Base-by-base conservation (phyloP, 1,140 invertebrate genomes). In the fruit fly (Drosophila melanogaster) region DNA sequence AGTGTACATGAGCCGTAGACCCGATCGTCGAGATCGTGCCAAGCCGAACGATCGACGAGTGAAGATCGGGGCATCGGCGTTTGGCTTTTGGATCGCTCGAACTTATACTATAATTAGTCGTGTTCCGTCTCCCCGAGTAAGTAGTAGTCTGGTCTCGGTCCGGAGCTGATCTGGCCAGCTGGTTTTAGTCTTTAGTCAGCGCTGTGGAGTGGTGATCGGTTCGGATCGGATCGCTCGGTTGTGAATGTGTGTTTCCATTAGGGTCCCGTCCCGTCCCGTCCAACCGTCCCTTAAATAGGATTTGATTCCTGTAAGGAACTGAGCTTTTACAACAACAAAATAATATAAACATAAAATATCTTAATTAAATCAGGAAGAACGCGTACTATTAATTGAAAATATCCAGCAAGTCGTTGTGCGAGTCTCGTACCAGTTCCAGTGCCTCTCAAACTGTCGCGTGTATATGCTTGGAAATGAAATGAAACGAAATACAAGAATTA, bases 81-180 rank as follows among this genome's bases (percentile, higher is more conserved):
- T 69, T 71, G 78, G 73, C 72, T 90, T 90, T 85, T 73, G 74
- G 83, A 71, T 87, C 76, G 61, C 71, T 90, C 78, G 79, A 91
- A 87, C 75, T 91, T 91, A 90, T 91, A 91, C 77, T 91, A 91
- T 91, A 91, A 90, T 91, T 91, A 92, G 90, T 92, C 81, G 87
- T 86, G 76, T 91, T 89, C 76, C 85, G 90, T 90, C 90, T 90
- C 83, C 87, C 81, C 79, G 79, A 92, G 90, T 92, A 90, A 92
- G 90, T 91, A 83, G 90, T 76, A 76, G 71, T 50, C 71, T 74
- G 71, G 67, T 69, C 50, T 67, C 49, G 70, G 30, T 57, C 44
- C 66, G 74, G 56, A 59, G 37, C 67, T 49, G 46, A 43, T 47
- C 66, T 56, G 61, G 53, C 57, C 77, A 62, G 50, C n/a, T 77